Base-by-base conservation (phyloP, 2,888 invertebrate species). In the Scaptomyza polygonia region DNA sequence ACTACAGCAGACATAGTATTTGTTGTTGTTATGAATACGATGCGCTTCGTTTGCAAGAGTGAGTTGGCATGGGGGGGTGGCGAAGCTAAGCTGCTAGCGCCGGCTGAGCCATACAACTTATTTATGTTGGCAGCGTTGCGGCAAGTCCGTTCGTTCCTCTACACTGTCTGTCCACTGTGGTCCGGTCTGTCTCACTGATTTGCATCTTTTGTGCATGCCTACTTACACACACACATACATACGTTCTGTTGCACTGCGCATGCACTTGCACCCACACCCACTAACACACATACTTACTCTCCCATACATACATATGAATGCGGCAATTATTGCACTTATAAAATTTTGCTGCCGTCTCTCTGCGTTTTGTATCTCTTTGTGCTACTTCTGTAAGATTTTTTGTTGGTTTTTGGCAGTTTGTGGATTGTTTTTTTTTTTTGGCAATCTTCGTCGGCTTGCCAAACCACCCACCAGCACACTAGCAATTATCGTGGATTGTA, bases 271-370 rank as follows among this genome's bases (percentile, higher is more conserved):
- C 59, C 42, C 27, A 55, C 27, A 11, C 27, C 6, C 29, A 29
- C 8, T 16, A 11, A 5, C 44, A 42, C n/a, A 30, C 45, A 29
- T 12, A 30, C 42, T 21, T 21, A 30, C 29, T 39, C 30, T 29
- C 51, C 7, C 49, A 51, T 54, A 27, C 49, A 51, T 54, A 27
- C 47, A 59, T 44, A 36, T 63, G 57, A 69, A 61, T 62, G 71
- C 56, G 57, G 80, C 85, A 88, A 86, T 86, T 86, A 88, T 84
- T 78, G 76, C 72, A 77, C 81, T 86, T 84, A 83, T 84, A 76
- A 76, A 79, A 84, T 77, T 77, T 64, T 54, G 62, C 55, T 66
- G 54, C 56, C 64, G 53, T 53, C 62, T 27, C 44, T 43, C 44
- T 43, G 34, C 57, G 14, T 49, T 47, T 25, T 56, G 39, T 68